Conservation (phyloP, 2,888 invertebrate species). For the Ptychoptera contaminata region DNA sequence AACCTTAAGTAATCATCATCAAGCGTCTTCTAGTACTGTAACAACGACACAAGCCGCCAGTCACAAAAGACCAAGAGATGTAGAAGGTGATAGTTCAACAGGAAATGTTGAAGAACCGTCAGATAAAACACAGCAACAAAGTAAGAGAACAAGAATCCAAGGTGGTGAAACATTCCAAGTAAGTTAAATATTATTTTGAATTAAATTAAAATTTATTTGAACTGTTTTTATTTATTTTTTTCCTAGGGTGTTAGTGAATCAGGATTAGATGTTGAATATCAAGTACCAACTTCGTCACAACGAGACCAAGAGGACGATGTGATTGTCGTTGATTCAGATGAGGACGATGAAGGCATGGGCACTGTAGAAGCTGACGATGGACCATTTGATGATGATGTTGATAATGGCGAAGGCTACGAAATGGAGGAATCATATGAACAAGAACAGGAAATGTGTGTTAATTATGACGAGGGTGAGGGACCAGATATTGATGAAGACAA, state of each 20-base stretch:
- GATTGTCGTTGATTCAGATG: constrained; percentile 64
- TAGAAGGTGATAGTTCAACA: constrained; percentile 37
- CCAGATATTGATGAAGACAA: constrained; percentile 36
- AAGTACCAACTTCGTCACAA: constrained; percentile 76
- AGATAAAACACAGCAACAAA: constrained; percentile 21
- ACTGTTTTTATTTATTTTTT: constrained; percentile 4
- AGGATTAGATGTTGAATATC: constrained; percentile 50
- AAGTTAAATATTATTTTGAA: constrained; percentile 5
- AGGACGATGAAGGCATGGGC: constrained; percentile 37
- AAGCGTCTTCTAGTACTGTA: constrained; percentile 44
- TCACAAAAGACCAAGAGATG: constrained; percentile 42
- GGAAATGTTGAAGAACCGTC: constrained; percentile 30
- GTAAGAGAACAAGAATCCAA: constrained; percentile 25
- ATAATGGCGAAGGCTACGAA: constrained; percentile 40
- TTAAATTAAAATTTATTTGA: constrained; percentile 1
- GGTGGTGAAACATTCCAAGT: constrained; percentile 18
- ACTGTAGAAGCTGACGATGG: constrained; percentile 39
- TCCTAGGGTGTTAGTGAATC: constrained; percentile 41
- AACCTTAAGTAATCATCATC: constrained; percentile 30
- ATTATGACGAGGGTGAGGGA: constrained; percentile 38
- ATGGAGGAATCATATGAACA: constrained; percentile 33
- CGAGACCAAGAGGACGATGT: constrained; percentile 75
- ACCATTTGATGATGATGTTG: constrained; percentile 33
- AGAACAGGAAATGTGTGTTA: constrained; percentile 33
- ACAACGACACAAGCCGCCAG: constrained; percentile 51